Evolutionary conservation across 2,888 invertebrate species (phyloP).

Genomic region (Polietes domitor): DNA sequence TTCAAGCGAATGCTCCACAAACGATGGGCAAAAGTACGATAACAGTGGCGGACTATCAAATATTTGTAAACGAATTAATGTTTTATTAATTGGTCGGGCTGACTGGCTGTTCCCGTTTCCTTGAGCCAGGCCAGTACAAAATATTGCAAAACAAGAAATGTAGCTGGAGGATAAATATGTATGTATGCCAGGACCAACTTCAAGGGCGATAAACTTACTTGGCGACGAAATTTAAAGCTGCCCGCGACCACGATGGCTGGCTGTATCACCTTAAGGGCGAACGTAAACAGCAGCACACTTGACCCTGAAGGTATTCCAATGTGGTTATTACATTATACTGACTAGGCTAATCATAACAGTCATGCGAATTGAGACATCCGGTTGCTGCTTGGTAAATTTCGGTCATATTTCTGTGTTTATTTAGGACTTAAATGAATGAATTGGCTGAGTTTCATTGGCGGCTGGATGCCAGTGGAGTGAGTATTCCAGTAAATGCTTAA

Average conservation of each 20-base stretch:
- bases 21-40: neutral
- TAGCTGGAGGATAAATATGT: neutral
- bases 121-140: neutral
- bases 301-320: neutral
- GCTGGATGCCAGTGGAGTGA: no score
- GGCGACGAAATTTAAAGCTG: neutral
- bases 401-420: no score
- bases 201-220: neutral
- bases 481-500: neutral
- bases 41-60: neutral
- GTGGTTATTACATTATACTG: no score
- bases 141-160: neutral
- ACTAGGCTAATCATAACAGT: neutral
- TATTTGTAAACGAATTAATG: neutral
- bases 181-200: no score
- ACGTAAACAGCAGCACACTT: neutral
- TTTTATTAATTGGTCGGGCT: conserved; percentile 8
- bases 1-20: neutral
- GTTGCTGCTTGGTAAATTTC: neutral
- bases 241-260: no score
- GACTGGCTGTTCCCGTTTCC: neutral
- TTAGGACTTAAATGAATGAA: neutral
- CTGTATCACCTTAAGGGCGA: neutral
- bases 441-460: no score
- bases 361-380: neutral